Evolutionary conservation across 1,140 invertebrate species (phyloP), one percentile per base, ranked within the genome.

Genomic region (Diuraphis noxia): DNA sequence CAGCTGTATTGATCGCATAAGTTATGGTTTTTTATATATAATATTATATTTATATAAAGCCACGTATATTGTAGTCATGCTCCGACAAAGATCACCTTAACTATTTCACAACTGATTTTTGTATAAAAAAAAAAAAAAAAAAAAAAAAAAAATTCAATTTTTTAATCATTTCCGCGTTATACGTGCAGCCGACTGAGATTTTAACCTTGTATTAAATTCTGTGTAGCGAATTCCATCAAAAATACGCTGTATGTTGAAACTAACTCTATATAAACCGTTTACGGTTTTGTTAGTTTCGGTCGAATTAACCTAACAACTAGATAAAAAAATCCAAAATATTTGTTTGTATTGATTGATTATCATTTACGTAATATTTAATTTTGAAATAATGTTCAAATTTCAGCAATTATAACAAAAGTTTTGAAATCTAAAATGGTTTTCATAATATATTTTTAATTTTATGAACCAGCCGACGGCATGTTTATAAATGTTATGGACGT

Each of bases 151-250:
- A 8, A 3, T 38, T 38, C 46, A 30, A 79, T 49, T 86, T 87
- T 86, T 38, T 38, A 36, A 36, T 52, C 13, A 36, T 87, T 87
- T 52, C 43, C 43, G 85, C 43, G 46, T 87, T 85, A 40, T n/a
- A n/a, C 13, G 13, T 72, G 17, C 13, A 23, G 43, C 81, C 10
- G 25, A 30, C 36, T 38, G 46, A 86, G 85, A 36, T 87, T 49
- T 87, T 87, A 87, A 87, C 85, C 85, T 87, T 87, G 85, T 52
- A 36, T 87, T 30, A 46, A 36, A 36, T 87, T 49, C 85, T 52
- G 85, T 87, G 46, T 52, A 38, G 3, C 85, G 43, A 87, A 87
- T 87, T 87, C 23, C 9, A 40, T 13, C 21, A 52, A 52, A 87
- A 87, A 52, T 38, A 52, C 43, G 30, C 6, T 87, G 34, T 87